Evolutionary conservation across 1,140 invertebrate genomes (phyloP).

Genomic region (Cepaea nemoralis): DNA sequence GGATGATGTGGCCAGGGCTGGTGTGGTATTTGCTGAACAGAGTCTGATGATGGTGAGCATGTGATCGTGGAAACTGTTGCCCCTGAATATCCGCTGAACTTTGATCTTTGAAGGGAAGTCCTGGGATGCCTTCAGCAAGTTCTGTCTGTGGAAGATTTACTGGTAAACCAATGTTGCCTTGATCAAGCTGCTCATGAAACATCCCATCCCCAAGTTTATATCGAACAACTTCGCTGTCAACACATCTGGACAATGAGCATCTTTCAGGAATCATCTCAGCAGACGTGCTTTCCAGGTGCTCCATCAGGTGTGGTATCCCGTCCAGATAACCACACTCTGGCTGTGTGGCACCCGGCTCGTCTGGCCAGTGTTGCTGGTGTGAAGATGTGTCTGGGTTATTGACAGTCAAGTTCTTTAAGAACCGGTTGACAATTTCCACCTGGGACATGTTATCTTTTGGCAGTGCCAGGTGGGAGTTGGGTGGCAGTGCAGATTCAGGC

Average conservation of each 20-base stretch:
- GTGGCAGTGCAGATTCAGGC: neutral
- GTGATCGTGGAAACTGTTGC: neutral
- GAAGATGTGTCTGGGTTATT: slow-evolving; percentile 3
- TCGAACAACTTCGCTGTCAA: neutral
- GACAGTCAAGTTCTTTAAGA: slow-evolving; percentile 24
- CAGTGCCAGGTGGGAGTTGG: neutral
- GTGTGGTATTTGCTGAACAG: neutral
- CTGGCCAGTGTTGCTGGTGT: neutral
- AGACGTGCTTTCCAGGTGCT: too few species aligned
- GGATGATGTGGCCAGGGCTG: slow-evolving; percentile 1
- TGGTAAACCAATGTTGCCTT: neutral
- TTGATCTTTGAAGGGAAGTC: too few species aligned
- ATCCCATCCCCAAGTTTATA: too few species aligned
- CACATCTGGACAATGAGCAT: neutral
- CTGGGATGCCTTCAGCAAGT: neutral
- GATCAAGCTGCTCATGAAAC: neutral
- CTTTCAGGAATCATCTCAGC: too few species aligned
- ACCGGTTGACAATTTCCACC: slow-evolving; percentile 28
- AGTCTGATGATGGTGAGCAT: neutral
- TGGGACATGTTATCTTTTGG: slow-evolving; percentile 37
- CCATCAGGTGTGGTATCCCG: neutral
- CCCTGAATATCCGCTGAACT: too few species aligned
- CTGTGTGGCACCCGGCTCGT: neutral
- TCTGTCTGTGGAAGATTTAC: too few species aligned
- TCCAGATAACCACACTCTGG: neutral